phyloP scores from a whole-genome alignment of 2,888 invertebrate species.

The Callyntrura sp. region DNA sequence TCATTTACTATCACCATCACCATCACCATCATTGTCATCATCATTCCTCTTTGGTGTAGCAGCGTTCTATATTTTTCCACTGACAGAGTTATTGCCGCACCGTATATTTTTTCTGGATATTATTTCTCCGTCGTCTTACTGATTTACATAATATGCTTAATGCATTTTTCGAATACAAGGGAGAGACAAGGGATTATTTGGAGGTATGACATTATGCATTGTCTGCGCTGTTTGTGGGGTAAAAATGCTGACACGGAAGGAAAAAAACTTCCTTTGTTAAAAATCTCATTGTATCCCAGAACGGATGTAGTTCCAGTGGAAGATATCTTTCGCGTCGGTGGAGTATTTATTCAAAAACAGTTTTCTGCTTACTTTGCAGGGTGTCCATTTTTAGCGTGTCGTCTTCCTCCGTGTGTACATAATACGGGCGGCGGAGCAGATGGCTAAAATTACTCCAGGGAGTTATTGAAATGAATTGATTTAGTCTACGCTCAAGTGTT shows the following conservation, averaged over 20 bases:
- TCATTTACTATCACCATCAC: constrained; percentile 12
- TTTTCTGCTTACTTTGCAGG: too few relatives aligned
- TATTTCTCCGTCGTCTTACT: constrained; percentile 2
- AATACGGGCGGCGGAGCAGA: too few relatives aligned
- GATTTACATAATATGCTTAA: constrained; percentile 58
- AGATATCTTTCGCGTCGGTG: not conserved
- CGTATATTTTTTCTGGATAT: constrained; percentile 26
- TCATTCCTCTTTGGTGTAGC: constrained; percentile 52
- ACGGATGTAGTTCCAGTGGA: not conserved
- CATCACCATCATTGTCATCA: not conserved
- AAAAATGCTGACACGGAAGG: constrained; percentile 40
- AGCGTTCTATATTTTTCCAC: constrained; percentile 41
- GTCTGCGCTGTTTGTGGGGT: not conserved
- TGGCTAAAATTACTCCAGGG: too few relatives aligned
- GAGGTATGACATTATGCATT: not conserved
- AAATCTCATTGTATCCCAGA: constrained; percentile 7
- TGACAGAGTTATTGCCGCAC: constrained; percentile 67
- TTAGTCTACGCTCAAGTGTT: too few relatives aligned
- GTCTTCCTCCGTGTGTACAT: too few relatives aligned
- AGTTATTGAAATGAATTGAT: too few relatives aligned
- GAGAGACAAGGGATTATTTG: not conserved
- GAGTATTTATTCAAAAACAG: not conserved
- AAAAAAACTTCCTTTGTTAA: constrained; percentile 21
- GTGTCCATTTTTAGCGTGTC: too few relatives aligned
- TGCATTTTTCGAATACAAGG: constrained; percentile 30